Evolutionary conservation across 2,797 vertebrate genomes (phyloP).

Genomic region (Streptopelia turtur): DNA sequence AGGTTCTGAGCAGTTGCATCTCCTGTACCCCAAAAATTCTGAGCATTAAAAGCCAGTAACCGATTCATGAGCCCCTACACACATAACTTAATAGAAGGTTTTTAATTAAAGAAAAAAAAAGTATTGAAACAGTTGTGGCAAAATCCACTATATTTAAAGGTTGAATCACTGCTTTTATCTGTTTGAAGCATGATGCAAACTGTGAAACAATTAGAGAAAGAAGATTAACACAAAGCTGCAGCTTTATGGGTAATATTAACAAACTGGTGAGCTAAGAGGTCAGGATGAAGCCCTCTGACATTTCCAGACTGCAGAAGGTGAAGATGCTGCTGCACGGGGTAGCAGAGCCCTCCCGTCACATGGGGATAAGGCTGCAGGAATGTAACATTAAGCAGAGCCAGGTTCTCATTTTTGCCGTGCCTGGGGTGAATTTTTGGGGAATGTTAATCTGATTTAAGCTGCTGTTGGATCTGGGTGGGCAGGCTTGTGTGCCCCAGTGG

Average conservation of each 20-base stretch:
- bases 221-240: not conserved
- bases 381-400: not conserved
- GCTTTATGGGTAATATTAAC: not conserved
- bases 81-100: not conserved
- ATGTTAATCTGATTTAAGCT: not conserved
- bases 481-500: not conserved
- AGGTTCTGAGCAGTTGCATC: not conserved
- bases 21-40: not conserved
- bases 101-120: not conserved
- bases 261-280: not conserved
- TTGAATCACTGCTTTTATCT: slow-evolving; percentile 11
- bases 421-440: not conserved
- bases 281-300: not conserved
- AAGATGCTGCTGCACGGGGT: not conserved
- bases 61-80: not conserved
- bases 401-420: not conserved
- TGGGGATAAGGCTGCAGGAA: not conserved
- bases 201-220: not conserved
- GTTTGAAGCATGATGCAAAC: not conserved
- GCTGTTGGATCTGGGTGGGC: not conserved
- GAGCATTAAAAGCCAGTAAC: not conserved
- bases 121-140: not conserved
- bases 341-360: not conserved
- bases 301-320: not conserved
- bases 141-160: not conserved